These are phyloP conservation scores for Rostratula benghalensis DNA, from an alignment of 2,113 vertebrate species.

Conservation along the genomic window DNA sequence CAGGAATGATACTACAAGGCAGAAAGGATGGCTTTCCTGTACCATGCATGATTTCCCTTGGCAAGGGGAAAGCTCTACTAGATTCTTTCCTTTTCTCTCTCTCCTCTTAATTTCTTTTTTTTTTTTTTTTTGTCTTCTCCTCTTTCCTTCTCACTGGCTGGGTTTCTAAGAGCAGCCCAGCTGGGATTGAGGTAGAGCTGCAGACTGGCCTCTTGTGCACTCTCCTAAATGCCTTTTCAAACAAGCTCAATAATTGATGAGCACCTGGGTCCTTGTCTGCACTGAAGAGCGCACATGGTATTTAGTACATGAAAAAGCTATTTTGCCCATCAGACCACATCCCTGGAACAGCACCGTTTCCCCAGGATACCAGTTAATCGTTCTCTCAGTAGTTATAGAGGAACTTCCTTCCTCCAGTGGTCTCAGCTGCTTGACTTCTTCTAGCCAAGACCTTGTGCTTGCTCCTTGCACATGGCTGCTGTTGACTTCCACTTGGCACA, in stretches of 20 bases:
- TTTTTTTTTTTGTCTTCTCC: neutral
- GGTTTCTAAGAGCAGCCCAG: slow-evolving; percentile 32
- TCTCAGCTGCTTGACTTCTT: slow-evolving; percentile 35
- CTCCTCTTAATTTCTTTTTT: neutral
- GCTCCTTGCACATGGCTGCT: neutral
- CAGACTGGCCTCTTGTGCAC: slow-evolving; percentile 57
- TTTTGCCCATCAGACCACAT: slow-evolving; percentile 57
- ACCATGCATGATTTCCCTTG: neutral
- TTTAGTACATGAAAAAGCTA: slow-evolving; percentile 69
- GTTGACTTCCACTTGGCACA: neutral
- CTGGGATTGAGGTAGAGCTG: slow-evolving; percentile 20
- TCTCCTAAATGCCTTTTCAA: slow-evolving; percentile 76
- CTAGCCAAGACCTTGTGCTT: neutral
- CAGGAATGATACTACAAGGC: no score
- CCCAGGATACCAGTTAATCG: slow-evolving; percentile 35
- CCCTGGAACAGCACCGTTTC: slow-evolving; percentile 14
- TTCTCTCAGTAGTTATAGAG: neutral
- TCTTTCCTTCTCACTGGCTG: neutral
- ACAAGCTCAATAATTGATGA: slow-evolving; percentile 76
- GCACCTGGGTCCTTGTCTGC: slow-evolving; percentile 46
- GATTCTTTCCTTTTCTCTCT: neutral
- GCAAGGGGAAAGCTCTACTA: neutral
- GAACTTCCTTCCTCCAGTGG: neutral
- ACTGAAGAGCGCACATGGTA: slow-evolving; percentile 10
- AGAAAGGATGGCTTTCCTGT: neutral